Conservation (phyloP, 35 echinoderm and acorn worm genomes). For the Lytechinus pictus region DNA sequence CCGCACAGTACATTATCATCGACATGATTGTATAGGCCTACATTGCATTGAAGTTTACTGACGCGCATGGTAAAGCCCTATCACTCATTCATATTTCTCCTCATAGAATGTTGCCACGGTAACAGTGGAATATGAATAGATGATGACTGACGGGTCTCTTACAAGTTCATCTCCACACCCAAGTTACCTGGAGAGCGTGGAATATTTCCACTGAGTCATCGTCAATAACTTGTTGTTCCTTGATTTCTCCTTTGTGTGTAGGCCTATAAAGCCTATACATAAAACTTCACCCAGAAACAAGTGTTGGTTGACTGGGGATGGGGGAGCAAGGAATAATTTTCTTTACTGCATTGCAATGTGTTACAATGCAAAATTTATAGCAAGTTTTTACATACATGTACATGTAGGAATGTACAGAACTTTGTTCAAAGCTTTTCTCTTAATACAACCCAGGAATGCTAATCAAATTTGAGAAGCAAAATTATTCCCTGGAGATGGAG, state of each 20-base stretch:
- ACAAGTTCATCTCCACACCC: not conserved
- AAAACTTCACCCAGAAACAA: not conserved
- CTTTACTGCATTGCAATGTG: too few relatives aligned
- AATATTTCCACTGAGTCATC: not conserved
- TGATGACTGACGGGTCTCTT: not conserved
- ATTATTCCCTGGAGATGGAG: too few relatives aligned
- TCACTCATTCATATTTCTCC: not conserved
- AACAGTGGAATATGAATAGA: constrained; percentile 5
- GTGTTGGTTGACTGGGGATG: too few relatives aligned
- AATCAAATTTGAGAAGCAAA: too few relatives aligned
- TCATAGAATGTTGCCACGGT: not conserved
- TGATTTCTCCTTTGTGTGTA: not conserved
- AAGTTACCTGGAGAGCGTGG: not conserved
- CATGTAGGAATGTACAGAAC: too few relatives aligned
- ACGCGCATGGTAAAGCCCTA: not conserved
- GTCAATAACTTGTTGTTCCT: not conserved
- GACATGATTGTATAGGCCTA: not conserved
- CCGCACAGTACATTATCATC: not conserved
- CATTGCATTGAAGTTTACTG: not conserved
- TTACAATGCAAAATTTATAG: too few relatives aligned
- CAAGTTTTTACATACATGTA: too few relatives aligned
- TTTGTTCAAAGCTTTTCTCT: too few relatives aligned
- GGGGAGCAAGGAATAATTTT: too few relatives aligned
- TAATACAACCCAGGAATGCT: too few relatives aligned
- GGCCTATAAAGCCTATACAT: too few relatives aligned